phyloP scores from a whole-genome alignment of 2,888 invertebrate genomes.

The Tiliacea citrago region DNA sequence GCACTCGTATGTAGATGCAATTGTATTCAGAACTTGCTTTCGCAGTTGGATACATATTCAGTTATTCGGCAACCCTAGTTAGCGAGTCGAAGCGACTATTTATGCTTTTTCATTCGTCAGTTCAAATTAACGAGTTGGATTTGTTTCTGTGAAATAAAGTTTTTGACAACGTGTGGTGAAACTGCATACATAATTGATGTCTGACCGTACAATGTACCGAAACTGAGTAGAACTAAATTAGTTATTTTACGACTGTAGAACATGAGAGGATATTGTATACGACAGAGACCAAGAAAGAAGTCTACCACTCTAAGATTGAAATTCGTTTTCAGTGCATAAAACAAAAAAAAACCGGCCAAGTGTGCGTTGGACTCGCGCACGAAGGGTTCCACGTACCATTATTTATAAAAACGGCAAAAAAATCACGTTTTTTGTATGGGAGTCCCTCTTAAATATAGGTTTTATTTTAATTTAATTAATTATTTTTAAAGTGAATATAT shows the following conservation, averaged over 20 bases:
- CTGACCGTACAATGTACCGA: neutral
- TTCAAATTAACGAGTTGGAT: constrained; percentile 46
- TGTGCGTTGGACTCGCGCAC: too few relatives aligned
- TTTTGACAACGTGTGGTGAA: constrained; percentile 26
- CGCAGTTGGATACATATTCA: constrained; percentile 62
- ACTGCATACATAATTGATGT: constrained; percentile 6
- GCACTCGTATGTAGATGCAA: constrained; percentile 64
- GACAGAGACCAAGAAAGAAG: neutral
- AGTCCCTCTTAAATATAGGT: too few relatives aligned
- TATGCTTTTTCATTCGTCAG: constrained; percentile 53
- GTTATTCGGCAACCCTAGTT: constrained; percentile 62
- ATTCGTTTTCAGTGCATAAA: neutral
- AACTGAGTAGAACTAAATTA: neutral
- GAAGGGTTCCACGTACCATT: too few relatives aligned
- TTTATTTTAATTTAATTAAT: too few relatives aligned
- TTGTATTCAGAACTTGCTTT: constrained; percentile 62
- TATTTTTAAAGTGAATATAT: too few relatives aligned
- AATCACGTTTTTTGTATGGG: too few relatives aligned
- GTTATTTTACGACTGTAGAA: constrained; percentile 5
- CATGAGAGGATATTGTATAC: neutral
- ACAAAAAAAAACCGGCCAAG: too few relatives aligned
- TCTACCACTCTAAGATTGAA: neutral
- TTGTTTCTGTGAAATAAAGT: constrained; percentile 18
- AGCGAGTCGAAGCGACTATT: constrained; percentile 55
- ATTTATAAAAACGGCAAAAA: too few relatives aligned